These are phyloP conservation scores for Intellagama lesueurii DNA, from an alignment of 2,797 vertebrate genomes.

Conservation along the genomic window DNA sequence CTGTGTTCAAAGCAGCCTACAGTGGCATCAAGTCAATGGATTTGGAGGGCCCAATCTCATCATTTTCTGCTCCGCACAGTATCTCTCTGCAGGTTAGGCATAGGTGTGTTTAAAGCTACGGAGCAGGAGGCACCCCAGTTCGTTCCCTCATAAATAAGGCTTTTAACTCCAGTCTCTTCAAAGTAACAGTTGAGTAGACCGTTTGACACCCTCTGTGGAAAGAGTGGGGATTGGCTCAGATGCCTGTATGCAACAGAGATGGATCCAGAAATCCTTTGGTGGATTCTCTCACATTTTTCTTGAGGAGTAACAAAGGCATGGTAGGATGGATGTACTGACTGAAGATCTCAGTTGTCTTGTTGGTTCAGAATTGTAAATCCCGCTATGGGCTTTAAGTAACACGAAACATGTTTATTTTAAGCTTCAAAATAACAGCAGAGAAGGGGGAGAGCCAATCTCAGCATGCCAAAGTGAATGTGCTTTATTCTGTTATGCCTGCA, in stretches of 20 bases:
- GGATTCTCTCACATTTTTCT: background rate
- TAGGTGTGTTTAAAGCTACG: background rate
- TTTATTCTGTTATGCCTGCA: no score
- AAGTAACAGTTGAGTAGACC: background rate
- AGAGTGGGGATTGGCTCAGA: background rate
- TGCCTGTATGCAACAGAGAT: background rate
- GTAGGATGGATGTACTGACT: background rate
- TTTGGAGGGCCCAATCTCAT: no score
- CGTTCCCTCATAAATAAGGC: background rate
- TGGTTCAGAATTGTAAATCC: background rate
- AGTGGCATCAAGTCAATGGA: fast-evolving
- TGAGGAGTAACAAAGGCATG: no score
- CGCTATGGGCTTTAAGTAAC: background rate
- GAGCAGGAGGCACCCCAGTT: background rate
- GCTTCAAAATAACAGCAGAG: background rate
- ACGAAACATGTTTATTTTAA: background rate
- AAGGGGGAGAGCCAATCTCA: no score
- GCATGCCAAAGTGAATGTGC: no score
- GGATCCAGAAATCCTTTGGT: background rate
- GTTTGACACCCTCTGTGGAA: background rate
- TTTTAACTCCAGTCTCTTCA: background rate
- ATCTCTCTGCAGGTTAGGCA: background rate
- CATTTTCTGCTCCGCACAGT: background rate
- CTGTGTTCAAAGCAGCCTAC: fast-evolving
- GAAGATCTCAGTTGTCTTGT: background rate